Percentiles rank a stretch among this genome's conserved stretches.
phyloP scores from a whole-genome alignment of 2,888 invertebrate genomes.

The Toxonevra muliebris region DNA sequence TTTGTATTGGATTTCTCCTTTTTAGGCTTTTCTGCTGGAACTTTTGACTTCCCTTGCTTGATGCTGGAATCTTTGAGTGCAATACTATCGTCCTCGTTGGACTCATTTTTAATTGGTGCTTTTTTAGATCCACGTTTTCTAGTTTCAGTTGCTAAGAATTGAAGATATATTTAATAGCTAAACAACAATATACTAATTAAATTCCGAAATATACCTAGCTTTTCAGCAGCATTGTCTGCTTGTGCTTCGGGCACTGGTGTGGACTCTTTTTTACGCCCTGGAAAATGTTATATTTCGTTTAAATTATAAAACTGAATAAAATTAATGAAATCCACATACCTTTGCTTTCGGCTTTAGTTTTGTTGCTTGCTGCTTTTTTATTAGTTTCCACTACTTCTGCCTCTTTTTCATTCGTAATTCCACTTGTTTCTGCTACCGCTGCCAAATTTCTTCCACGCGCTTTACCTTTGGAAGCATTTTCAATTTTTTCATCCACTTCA shows the following conservation, averaged over 20 bases:
- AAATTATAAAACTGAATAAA: not conserved
- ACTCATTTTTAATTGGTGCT: not conserved
- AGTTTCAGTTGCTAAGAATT: slow-evolving; percentile 6
- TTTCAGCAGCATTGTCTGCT: not conserved
- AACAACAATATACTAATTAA: too few species aligned
- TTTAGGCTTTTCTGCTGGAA: too few species aligned
- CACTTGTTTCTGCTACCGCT: not conserved
- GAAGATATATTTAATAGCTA: not conserved
- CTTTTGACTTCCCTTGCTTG: not conserved
- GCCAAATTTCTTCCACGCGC: too few species aligned
- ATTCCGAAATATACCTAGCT: not conserved
- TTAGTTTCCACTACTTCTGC: slow-evolving; percentile 14
- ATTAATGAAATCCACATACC: not conserved
- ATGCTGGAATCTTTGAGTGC: not conserved
- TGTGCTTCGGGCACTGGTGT: too few species aligned
- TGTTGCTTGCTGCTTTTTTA: slow-evolving; percentile 34
- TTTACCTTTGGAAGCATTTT: too few species aligned
- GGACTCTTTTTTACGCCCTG: slow-evolving; percentile 28
- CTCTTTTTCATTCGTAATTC: not conserved
- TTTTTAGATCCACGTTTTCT: slow-evolving; percentile 18
- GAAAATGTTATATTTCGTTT: too few species aligned
- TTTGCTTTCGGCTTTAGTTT: slow-evolving; percentile 29
- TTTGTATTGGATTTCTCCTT: too few species aligned
- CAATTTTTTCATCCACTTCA: too few species aligned
- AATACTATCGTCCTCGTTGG: slow-evolving; percentile 1